Conservation (phyloP, 2,888 invertebrate genomes). For the Nesidiocoris tenuis region DNA sequence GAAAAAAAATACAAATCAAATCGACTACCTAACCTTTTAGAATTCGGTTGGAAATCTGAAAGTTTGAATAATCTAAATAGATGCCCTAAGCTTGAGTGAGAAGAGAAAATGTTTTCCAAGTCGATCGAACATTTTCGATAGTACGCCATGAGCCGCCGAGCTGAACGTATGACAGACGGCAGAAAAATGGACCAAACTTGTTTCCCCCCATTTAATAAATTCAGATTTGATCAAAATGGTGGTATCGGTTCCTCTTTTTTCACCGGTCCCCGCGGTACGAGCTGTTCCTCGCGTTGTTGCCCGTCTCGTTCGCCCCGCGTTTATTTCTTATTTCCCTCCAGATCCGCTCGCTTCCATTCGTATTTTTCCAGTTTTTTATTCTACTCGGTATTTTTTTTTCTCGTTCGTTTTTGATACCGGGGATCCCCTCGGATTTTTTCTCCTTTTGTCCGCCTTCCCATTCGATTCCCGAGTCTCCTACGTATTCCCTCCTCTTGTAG, state of each 20-base stretch:
- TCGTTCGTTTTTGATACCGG: background rate
- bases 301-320: background rate
- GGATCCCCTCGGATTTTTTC: background rate
- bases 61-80: too few relatives aligned
- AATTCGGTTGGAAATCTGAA: too few relatives aligned
- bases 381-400: background rate
- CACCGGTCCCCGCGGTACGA: background rate
- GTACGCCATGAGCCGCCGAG: too few relatives aligned
- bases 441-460: background rate
- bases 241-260: background rate
- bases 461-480: background rate
- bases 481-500: background rate
- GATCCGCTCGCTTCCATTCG: background rate
- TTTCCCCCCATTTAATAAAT: background rate
- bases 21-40: too few relatives aligned
- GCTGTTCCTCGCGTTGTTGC: background rate
- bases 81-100: too few relatives aligned
- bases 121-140: too few relatives aligned
- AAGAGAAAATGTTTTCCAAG: too few relatives aligned
- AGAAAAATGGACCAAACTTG: background rate
- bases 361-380: background rate
- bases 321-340: background rate
- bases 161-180: too few relatives aligned
- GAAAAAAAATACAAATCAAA: too few relatives aligned
- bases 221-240: background rate